Base-by-base conservation (phyloP, 2,797 vertebrate genomes). In the Sphenodon punctatus region DNA sequence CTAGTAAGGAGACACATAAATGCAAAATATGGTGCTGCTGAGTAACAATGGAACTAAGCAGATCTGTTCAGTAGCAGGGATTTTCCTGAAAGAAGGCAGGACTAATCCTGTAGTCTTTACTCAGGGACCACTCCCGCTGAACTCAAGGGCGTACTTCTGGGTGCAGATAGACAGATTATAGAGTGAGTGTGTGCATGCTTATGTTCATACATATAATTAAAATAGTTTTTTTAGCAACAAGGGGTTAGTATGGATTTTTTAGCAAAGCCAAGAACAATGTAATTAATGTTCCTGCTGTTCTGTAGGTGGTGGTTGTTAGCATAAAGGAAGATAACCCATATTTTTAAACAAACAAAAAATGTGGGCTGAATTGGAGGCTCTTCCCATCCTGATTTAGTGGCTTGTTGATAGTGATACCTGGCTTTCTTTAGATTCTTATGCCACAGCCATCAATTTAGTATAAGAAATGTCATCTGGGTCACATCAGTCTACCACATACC, bases 281-380 rank as follows among this genome's bases (percentile, higher is more conserved):
- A 82, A 82, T 75, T 38, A 58, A 59, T 58, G 53, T 43, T 65
- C 23, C 14, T 76, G 30, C 43, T 49, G 48, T 15, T 56, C 56
- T 58, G 38, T 45, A 66, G 41, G 43, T 17, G 25, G 32, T 45
- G 45, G n/a, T n/a, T n/a, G 66, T 82, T 71, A 66, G 59, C n/a
- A 76, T 56, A 66, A 75, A 56, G 36, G 41, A 46, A 68, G 55
- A 70, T 38, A 70, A 70, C 36, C 76, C 38, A 43, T 60, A 53
- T 66, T 76, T 71, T 58, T 49, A 76, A 65, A 70, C 67, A 70
- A 75, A 66, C 39, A 51, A 70, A 65, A 82, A 65, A 39, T 38
- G 32, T 71, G 60, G 51, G 45, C n/a, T 63, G 70, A 43, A 25
- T 48, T 59, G 43, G 25, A 51, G 38, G n/a, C 30, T 59, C 11